Evolutionary conservation across 2,113 vertebrate species (phyloP), one percentile per base, ranked within the genome.

Genomic region (Machaerirhynchus nigripectus): DNA sequence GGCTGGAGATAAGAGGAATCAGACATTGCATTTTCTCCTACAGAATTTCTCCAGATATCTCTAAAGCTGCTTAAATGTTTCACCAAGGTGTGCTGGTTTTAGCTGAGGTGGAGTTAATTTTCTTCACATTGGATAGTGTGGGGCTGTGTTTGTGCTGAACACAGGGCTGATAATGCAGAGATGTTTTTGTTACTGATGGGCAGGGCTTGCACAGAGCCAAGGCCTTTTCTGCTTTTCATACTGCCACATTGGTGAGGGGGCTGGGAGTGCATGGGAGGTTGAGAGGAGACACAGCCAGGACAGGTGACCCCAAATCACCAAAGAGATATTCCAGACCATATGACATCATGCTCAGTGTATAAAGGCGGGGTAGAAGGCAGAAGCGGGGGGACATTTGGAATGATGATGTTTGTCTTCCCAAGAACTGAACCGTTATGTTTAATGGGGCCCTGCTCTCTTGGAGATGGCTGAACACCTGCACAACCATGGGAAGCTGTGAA

Each of bases 341-440:
- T 20, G 44, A 28, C 11, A 73, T 15, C 35, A 49, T 6, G 4
- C 22, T 65, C 8, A 37, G 24, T 42, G 17, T 26, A 55, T 40
- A 35, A 64, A 87, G 20, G 11, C 5, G 7, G 13, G 9, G 9
- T 6, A 87, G 57, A 56, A 56, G 13, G 44, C 65, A 50, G 22
- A 27, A 73, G 18, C 5, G 3, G 5, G 8, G 4, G 1, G 8
- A 19, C 8, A 2, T 49, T 55, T 42, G 14, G 20, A 23, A 7
- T n/a, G 10, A 46, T 46, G 47, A 2, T 0, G 0, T 8, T 49
- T 56, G 21, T 56, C 11, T 64, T 31, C 42, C 26, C 49, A 70
- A 30, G 24, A 70, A n/a, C 24, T 0, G 24, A 70, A n/a, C 24
- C 0, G 0, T 44, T 59, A 22, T 0, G 0, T 6, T 9, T 35